phyloP scores from a whole-genome alignment of 2,888 invertebrate species.

The Brachynemurus nebulosus region DNA sequence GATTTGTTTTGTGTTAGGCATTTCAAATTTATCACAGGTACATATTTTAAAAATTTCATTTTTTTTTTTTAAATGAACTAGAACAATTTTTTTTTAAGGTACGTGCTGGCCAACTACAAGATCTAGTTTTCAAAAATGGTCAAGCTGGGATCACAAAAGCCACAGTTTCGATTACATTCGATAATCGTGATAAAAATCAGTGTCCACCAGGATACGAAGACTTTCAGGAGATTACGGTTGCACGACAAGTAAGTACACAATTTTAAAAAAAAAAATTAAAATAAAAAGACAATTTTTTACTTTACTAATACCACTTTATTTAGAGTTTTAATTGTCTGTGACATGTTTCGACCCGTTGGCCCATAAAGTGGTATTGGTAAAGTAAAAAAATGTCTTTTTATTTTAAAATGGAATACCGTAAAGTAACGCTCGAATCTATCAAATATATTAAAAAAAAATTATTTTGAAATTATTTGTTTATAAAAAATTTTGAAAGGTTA shows the following conservation, averaged over 20 bases:
- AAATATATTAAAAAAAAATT: too few relatives aligned
- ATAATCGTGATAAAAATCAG: slow-evolving; percentile 68
- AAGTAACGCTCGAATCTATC: too few relatives aligned
- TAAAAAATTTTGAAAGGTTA: slow-evolving; percentile 43
- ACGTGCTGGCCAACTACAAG: slow-evolving; percentile 77
- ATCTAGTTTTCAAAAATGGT: slow-evolving; percentile 95
- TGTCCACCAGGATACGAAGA: slow-evolving; percentile 87
- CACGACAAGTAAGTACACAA: slow-evolving; percentile 60
- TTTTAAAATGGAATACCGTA: too few relatives aligned
- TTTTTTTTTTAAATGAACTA: background rate
- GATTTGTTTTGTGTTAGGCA: slow-evolving; percentile 95
- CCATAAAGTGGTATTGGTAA: too few relatives aligned
- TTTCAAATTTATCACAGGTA: slow-evolving; percentile 82
- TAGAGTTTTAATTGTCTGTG: too few relatives aligned
- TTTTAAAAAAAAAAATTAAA: too few relatives aligned
- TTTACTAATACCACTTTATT: too few relatives aligned
- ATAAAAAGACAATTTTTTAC: too few relatives aligned
- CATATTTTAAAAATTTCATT: slow-evolving; percentile 7
- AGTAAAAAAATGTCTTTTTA: too few relatives aligned
- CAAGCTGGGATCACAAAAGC: slow-evolving; percentile 94
- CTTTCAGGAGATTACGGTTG: slow-evolving; percentile 80
- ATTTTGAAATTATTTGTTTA: too few relatives aligned
- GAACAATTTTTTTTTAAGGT: slow-evolving; percentile 44
- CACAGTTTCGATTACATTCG: slow-evolving; percentile 89
- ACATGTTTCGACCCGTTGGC: too few relatives aligned